Evolutionary conservation across 2,888 invertebrate species (phyloP), one percentile per base, ranked within the genome.

Genomic region (Thymelicus acteon): DNA sequence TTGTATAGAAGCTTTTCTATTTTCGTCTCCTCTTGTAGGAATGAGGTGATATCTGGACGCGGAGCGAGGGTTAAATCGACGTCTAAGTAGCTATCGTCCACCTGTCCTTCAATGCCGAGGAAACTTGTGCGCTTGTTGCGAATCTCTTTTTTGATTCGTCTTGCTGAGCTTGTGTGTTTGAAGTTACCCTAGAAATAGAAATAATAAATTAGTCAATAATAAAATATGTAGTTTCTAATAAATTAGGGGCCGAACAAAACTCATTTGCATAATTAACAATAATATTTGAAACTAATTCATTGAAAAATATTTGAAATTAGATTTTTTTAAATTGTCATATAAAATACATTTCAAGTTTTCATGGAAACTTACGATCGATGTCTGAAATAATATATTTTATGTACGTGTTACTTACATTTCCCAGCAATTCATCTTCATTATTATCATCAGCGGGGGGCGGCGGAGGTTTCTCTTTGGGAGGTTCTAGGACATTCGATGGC

Each of bases 381-480:
- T 4, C 4, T 44, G 12, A 44, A 8, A 12, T 12, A 44, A 40
- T 7, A 8, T 8, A 44, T 44, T 44, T 44, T 12, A 12, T 44
- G 2, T 40, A 40, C 0, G 40, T 8, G 19, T n/a, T 72, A 91
- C 92, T 88, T 80, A 92, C 94, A 83, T 89, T 92, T 74, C 90
- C 91, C 58, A 91, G 87, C 71, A 95, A 89, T 79, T 92, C 93
- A 78, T 93, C 86, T 13, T 90, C 91, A 7, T 77, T 78, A 12
- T 72, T 77, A 61, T 94, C 93, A 68, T 96, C 96, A 67, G 94
- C 93, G 0, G 97, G 97, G 2, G 97, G 97, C 12, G 97, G 97
- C 1, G 97, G 97, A 40, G 97, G 98, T 81, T 97, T 97, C 82
- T 97, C 97, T 81, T 96, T 97, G n/a, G 97, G 97, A 13, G 97